These are phyloP conservation scores for Pipistrellus pipistrellus DNA, from an alignment of 2,797 vertebrate genomes.

Conservation along the genomic window DNA sequence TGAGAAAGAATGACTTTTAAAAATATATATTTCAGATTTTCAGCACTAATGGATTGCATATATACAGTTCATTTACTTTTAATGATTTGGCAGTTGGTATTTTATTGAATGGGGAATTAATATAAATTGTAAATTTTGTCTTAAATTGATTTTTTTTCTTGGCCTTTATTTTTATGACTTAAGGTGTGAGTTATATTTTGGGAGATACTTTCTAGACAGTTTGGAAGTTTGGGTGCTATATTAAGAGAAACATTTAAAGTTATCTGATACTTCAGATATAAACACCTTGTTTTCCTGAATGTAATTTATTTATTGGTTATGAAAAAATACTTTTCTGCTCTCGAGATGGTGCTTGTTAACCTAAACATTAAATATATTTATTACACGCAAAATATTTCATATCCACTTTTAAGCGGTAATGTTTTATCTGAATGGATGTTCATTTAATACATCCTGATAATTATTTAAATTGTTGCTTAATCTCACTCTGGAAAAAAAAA, in stretches of 20 bases:
- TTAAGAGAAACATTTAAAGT: slow-evolving; percentile 79
- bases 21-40: slow-evolving; percentile 87
- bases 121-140: slow-evolving; percentile 80
- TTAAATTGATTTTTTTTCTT: slow-evolving; percentile 77
- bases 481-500: slow-evolving; percentile 75
- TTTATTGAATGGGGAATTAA: slow-evolving; percentile 87
- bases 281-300: slow-evolving; percentile 72
- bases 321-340: slow-evolving; percentile 67
- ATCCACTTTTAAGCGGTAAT: slow-evolving; percentile 77
- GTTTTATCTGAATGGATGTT: slow-evolving; percentile 75
- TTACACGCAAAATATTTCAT: slow-evolving; percentile 81
- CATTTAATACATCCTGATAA: slow-evolving; percentile 74
- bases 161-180: slow-evolving; percentile 80
- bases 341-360: slow-evolving; percentile 81
- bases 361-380: slow-evolving; percentile 75
- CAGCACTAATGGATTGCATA: slow-evolving; percentile 85
- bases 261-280: slow-evolving; percentile 71
- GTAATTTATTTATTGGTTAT: slow-evolving; percentile 81
- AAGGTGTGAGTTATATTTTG: slow-evolving; percentile 77
- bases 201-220: slow-evolving; percentile 71
- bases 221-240: slow-evolving; percentile 81
- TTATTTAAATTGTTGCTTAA: slow-evolving; percentile 84
- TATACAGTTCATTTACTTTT: slow-evolving; percentile 88
- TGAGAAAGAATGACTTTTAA: slow-evolving; percentile 86
- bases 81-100: slow-evolving; percentile 88